Conservation (phyloP, 2,888 invertebrate species). For the Lamellibrachia satsuma region DNA sequence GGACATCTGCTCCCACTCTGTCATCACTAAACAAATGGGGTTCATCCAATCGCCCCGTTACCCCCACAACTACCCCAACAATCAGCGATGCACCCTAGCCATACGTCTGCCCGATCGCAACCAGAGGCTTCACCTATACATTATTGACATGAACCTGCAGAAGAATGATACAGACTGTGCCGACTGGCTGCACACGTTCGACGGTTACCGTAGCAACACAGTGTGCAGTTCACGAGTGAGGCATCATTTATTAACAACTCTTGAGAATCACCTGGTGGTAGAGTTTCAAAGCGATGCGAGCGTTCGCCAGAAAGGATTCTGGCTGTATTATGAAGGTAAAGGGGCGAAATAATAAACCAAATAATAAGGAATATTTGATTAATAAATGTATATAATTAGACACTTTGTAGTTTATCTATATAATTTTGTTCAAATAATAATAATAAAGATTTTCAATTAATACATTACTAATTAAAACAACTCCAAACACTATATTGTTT, state of each 20-base stretch:
- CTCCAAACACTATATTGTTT: too few relatives aligned
- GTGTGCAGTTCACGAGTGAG: slow-evolving; percentile 54
- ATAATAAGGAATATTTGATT: background rate
- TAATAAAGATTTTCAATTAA: background rate
- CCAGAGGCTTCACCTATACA: slow-evolving; percentile 53
- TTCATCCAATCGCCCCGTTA: slow-evolving; percentile 56
- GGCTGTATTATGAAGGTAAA: slow-evolving; percentile 38
- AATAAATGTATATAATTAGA: too few relatives aligned
- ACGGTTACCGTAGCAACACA: slow-evolving; percentile 50
- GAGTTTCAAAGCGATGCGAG: slow-evolving; percentile 44
- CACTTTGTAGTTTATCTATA: too few relatives aligned
- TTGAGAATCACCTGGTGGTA: slow-evolving; percentile 49
- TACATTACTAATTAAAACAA: background rate
- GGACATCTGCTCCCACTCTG: background rate
- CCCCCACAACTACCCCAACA: slow-evolving; percentile 50
- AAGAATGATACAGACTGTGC: slow-evolving; percentile 49
- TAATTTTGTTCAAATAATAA: too few relatives aligned
- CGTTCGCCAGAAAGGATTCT: slow-evolving; percentile 56
- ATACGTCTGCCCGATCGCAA: slow-evolving; percentile 45
- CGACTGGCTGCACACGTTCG: slow-evolving; percentile 55
- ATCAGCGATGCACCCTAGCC: slow-evolving; percentile 44
- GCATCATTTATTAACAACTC: slow-evolving; percentile 45
- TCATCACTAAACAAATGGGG: slow-evolving; percentile 44
- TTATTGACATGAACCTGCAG: slow-evolving; percentile 56
- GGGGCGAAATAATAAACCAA: background rate